Percentiles rank a stretch among this genome's conserved stretches.
phyloP scores from a whole-genome alignment of 2,113 vertebrate species.

The Mormoops blainvillei region DNA sequence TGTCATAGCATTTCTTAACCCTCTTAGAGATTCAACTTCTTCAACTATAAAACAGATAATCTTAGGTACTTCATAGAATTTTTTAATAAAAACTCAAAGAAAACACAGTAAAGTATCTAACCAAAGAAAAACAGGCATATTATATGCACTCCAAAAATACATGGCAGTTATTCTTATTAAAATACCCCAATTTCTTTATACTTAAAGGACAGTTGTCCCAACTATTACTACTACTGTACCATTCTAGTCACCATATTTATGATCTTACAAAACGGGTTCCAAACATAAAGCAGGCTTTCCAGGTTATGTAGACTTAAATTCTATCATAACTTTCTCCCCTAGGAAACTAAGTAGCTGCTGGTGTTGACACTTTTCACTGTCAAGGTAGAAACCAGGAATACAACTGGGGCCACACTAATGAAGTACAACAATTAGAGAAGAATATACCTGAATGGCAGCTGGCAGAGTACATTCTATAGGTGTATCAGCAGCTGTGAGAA shows the following conservation, averaged over 20 bases:
- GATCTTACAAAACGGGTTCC: neutral
- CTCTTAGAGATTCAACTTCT: neutral
- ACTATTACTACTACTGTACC: neutral
- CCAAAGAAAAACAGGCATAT: neutral
- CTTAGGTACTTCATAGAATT: neutral
- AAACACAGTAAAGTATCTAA: neutral
- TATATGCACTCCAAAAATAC: neutral
- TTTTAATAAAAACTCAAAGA: neutral
- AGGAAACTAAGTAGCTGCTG: neutral
- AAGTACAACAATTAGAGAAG: neutral
- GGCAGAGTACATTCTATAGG: neutral
- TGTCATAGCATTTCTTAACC: neutral
- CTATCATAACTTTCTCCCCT: neutral
- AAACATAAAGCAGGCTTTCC: neutral
- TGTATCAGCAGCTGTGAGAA: neutral
- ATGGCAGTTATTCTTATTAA: neutral
- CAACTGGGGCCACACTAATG: neutral
- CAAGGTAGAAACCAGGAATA: neutral
- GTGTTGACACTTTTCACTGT: neutral
- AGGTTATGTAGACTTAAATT: neutral
- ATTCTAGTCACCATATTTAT: neutral
- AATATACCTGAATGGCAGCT: neutral
- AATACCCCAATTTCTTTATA: neutral
- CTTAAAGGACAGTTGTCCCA: neutral
- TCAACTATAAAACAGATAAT: neutral